Evolutionary conservation across 92 coral and sea anemone genomes (phyloP).

Genomic region (Palythoa grandiflora): DNA sequence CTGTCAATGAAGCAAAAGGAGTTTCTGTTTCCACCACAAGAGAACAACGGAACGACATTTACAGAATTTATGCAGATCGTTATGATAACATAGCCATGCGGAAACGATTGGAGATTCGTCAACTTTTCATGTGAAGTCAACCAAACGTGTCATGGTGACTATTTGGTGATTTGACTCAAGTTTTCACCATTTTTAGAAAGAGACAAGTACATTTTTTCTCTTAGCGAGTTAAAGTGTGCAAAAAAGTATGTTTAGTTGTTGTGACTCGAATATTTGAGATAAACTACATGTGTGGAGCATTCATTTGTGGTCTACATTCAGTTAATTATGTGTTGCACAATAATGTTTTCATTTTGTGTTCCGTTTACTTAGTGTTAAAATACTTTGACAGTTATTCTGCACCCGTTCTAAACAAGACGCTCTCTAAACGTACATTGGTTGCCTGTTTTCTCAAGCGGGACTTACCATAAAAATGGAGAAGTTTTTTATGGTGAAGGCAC

Average conservation of each 20-base stretch:
- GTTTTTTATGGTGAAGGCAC: too few species aligned
- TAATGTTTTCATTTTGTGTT: too few species aligned
- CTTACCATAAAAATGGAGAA: too few species aligned
- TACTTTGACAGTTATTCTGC: too few species aligned
- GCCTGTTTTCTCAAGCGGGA: too few species aligned
- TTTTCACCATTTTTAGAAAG: neutral
- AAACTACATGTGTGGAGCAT: too few species aligned
- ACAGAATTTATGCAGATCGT: slow-evolving; percentile 89
- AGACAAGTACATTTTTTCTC: neutral
- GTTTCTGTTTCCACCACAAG: slow-evolving; percentile 74
- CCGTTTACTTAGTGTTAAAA: too few species aligned
- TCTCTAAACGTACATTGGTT: too few species aligned
- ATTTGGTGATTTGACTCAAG: neutral
- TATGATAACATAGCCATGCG: slow-evolving; percentile 89
- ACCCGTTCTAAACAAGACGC: too few species aligned
- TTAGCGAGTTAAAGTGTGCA: neutral
- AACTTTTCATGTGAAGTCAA: slow-evolving; percentile 68
- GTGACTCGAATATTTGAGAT: too few species aligned
- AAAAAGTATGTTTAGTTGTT: neutral
- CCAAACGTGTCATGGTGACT: neutral
- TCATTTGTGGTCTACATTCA: too few species aligned
- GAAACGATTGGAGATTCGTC: slow-evolving; percentile 81
- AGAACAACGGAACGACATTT: slow-evolving; percentile 85
- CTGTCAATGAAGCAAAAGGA: slow-evolving; percentile 70
- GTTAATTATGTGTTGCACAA: too few species aligned